Base-by-base conservation (phyloP, 2,113 vertebrate species). In the Nothobranchius kuhntae region DNA sequence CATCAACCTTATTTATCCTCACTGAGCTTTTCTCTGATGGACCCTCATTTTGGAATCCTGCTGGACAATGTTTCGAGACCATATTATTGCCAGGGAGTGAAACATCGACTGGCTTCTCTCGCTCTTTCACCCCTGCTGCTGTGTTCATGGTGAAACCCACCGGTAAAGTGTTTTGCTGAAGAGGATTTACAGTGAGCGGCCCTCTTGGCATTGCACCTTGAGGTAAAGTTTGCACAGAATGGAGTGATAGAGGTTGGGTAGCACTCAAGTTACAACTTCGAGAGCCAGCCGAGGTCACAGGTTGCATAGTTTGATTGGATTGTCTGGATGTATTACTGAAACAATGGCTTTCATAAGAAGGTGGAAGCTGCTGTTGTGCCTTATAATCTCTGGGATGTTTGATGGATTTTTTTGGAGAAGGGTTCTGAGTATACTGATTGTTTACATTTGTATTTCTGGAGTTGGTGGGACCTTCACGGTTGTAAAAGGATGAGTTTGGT, bases 141-240 rank as follows among this genome's bases (percentile, higher is more conserved):
- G 47, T 0, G 10, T 9, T 30, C 30, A 7, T 10, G 17, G 1
- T 4, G 13, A 40, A 26, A 6, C 7, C 1, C 38, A 57, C 10
- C 47, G 60, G 30, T 50, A 13, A 40, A 52, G 7, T 11, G n/a
- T 13, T 63, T 53, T 75, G 72, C 21, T 52, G 52, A 21, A 11
- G 45, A 38, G 3, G 13, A 62, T 59, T n/a, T 50, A 15, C 5
- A 2, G 14, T 26, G 0, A 67, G 42, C n/a, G 57, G 54, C 14
- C 1, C 6, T 48, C 11, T 45, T 61, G 63, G 51, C 13, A 36
- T 40, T 21, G 13, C 9, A 61, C 0, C 54, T 3, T 24, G 35
- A 30, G 11, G 51, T 13, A 47, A 65, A 58, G 12, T 40, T 1
- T 52, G 65, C 35, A 26, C 53, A 50, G 60, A 50, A 17, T 8